Base-by-base conservation (phyloP, 2,113 vertebrate genomes). In the Labeo rohita region DNA sequence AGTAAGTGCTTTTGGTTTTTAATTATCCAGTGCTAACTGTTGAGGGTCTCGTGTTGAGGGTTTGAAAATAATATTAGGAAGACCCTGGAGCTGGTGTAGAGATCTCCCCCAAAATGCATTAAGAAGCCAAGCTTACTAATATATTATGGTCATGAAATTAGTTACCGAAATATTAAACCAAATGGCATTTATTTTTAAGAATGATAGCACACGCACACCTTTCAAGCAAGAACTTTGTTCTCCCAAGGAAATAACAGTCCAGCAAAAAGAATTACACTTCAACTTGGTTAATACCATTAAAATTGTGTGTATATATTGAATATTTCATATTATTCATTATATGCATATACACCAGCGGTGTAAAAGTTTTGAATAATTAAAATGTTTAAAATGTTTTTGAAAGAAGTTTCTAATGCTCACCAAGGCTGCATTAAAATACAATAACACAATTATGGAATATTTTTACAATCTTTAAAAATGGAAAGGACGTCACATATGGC, bases 61-160 rank as follows among this genome's bases (percentile, higher is more conserved):
- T 74, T 77, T 81, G 43, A 45, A 75, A 84, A 72, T 39, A 65
- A 65, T 15, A 81, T 84, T 43, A 75, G 74, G 52, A 54, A 78
- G 68, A 63, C 39, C 45, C 65, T 39, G 82, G 52, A 54, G 52
- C 8, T 72, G 47, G 15, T 50, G 13, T 65, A 28, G 8, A 54
- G 52, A 43, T 39, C 39, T n/a, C 11, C 8, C 13, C 13, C 18
- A n/a, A 79, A 59, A 79, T 23, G 18, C 54, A 23, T 79, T 56
- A 56, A 54, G 74, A 76, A 36, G 54, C 6, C n/a, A 45, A 80
- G 8, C 6, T 65, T 28, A 45, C 6, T 45, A 63, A 63, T 80
- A 18, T 13, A 61, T 80, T 43, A 45, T 23, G 39, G 11, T 80
- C 43, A 28, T 63, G 39, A 63, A 43, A 80, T 65, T 28, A 80